Evolutionary conservation across 2,797 vertebrate genomes (phyloP).

Genomic region (Gadopsis marmoratus): DNA sequence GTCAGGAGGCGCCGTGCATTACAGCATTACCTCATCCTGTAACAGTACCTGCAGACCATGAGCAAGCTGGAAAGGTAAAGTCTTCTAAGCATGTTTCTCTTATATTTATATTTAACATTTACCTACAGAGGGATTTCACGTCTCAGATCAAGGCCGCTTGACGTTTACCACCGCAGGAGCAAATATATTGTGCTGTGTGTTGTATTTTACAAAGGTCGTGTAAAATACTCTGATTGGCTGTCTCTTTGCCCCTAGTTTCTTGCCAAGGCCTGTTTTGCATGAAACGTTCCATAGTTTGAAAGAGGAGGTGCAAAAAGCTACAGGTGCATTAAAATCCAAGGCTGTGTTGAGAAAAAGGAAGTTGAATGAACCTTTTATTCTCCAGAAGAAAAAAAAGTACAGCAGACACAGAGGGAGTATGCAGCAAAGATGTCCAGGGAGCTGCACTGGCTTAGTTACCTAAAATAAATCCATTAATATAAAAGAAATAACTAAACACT

Average conservation of each 20-base stretch:
- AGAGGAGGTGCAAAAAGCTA: neutral
- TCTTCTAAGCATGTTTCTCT: neutral
- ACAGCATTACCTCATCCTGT: conserved; percentile 27
- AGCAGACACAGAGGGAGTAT: neutral
- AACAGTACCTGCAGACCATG: neutral
- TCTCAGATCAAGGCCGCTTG: neutral
- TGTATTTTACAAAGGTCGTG: neutral
- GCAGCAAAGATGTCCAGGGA: conserved; percentile 1
- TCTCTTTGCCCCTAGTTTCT: neutral
- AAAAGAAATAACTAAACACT: neutral
- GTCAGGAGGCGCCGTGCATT: conserved; percentile 12
- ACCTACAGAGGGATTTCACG: neutral
- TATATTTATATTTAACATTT: neutral
- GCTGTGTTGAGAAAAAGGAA: conserved; percentile 1
- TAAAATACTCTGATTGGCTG: neutral
- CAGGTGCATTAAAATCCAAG: neutral
- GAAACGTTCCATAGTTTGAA: neutral
- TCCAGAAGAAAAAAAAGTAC: conserved; percentile 19
- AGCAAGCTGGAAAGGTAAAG: conserved; percentile 2
- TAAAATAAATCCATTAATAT: conserved; percentile 20
- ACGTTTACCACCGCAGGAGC: neutral
- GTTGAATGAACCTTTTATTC: conserved; percentile 2
- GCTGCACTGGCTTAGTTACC: conserved; percentile 36
- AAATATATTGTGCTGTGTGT: neutral
- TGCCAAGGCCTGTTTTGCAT: neutral